Conservation (phyloP, 2,797 vertebrate genomes). For the Gymnoscopelus microlampas region DNA sequence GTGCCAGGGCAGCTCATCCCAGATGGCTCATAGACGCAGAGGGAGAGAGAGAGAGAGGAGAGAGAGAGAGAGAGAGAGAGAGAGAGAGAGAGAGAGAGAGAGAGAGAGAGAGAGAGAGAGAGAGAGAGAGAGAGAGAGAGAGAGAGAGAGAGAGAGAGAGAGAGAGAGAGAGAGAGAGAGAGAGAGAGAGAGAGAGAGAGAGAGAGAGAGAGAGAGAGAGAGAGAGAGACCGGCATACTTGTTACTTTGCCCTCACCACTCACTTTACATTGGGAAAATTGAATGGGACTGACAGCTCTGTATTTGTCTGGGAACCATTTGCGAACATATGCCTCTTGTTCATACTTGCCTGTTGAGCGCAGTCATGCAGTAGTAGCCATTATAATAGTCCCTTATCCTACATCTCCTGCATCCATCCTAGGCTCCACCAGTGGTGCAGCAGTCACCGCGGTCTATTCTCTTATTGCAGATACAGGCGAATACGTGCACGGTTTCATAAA, state of each 20-base stretch:
- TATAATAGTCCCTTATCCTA: too few relatives aligned
- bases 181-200: slow-evolving; percentile 9
- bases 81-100: slow-evolving; percentile 1
- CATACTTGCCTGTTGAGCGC: too few relatives aligned
- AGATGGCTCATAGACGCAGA: slow-evolving; percentile 54
- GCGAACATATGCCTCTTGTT: too few relatives aligned
- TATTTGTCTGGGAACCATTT: not conserved
- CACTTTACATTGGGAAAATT: too few relatives aligned
- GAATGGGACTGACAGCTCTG: not conserved
- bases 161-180: slow-evolving; percentile 13
- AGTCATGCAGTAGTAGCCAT: too few relatives aligned
- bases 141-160: not conserved
- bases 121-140: slow-evolving; percentile 1
- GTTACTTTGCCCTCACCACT: too few relatives aligned
- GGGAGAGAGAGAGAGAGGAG: slow-evolving; percentile 10
- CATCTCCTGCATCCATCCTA: too few relatives aligned
- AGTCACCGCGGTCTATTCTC: too few relatives aligned
- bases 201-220: not conserved
- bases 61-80: not conserved
- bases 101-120: not conserved
- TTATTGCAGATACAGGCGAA: too few relatives aligned
- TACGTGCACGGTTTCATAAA: too few relatives aligned
- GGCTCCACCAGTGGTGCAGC: too few relatives aligned
- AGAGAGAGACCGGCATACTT: not conserved
- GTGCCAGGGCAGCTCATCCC: slow-evolving; percentile 41